Percentiles rank a stretch among this genome's conserved stretches.
Evolutionary conservation across 64 coral and sea anemone genomes (phyloP).

Genomic region (Porites lutea): DNA sequence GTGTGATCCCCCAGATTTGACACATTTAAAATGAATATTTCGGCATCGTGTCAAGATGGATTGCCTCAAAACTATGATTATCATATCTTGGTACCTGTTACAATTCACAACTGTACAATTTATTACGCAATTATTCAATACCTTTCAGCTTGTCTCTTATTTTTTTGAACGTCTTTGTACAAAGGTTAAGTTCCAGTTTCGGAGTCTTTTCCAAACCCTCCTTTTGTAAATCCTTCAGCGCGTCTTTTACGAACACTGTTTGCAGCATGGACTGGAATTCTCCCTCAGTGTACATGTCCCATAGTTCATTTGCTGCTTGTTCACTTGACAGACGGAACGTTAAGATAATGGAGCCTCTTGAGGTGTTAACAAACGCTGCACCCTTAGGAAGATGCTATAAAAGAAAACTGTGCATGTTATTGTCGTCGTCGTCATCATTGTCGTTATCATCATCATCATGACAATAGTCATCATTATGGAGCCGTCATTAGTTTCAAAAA

Average conservation of each 20-base stretch:
- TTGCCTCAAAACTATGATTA: too few relatives aligned
- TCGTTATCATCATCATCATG: too few relatives aligned
- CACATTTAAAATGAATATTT: too few relatives aligned
- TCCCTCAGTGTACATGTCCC: slow-evolving; percentile 65
- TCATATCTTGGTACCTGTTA: background rate
- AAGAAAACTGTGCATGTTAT: background rate
- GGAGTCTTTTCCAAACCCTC: background rate
- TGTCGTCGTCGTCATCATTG: too few relatives aligned
- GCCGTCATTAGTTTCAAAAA: too few relatives aligned
- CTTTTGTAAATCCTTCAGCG: slow-evolving; percentile 1
- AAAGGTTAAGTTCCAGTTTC: background rate
- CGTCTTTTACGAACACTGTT: background rate
- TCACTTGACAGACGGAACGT: slow-evolving; percentile 65
- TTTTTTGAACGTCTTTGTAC: background rate
- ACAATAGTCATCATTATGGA: too few relatives aligned
- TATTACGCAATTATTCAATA: background rate
- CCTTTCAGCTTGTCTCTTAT: slow-evolving; percentile 25
- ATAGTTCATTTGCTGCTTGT: slow-evolving; percentile 39
- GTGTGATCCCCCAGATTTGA: too few relatives aligned
- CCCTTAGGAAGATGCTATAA: slow-evolving; percentile 60
- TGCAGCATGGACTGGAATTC: slow-evolving; percentile 5
- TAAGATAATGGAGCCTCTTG: slow-evolving; percentile 3
- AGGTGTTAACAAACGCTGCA: slow-evolving; percentile 44
- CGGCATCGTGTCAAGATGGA: too few relatives aligned
- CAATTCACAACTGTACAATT: background rate